Percentiles rank a stretch among this genome's conserved stretches.
These are phyloP conservation scores for Cherax destructor DNA, from an alignment of 1,140 invertebrate species.

Conservation along the genomic window DNA sequence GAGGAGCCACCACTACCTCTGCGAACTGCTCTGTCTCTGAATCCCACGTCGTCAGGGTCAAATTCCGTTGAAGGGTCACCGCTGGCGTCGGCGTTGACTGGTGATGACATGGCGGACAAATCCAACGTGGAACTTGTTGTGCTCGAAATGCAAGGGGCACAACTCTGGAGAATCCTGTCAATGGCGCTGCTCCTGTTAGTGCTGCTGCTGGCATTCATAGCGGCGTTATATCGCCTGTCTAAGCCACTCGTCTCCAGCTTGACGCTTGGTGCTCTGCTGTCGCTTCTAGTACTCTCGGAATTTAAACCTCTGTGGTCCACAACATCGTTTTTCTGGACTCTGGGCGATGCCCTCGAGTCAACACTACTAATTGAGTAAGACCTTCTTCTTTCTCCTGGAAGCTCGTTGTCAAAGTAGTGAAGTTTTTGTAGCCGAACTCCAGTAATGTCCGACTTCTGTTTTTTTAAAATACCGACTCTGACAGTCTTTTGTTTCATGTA, in stretches of 20 bases:
- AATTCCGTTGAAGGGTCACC: neutral
- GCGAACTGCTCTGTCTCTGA: neutral
- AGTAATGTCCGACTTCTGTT: slow-evolving; percentile 61
- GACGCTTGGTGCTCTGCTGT: neutral
- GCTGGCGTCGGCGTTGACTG: neutral
- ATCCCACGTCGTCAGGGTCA: neutral
- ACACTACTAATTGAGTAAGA: slow-evolving; percentile 51
- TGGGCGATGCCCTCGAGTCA: slow-evolving; percentile 21
- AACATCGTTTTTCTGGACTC: neutral
- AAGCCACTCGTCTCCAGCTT: slow-evolving; percentile 16
- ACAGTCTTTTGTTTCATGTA: slow-evolving; percentile 53
- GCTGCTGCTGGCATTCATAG: slow-evolving; percentile 49
- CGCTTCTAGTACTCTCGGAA: neutral
- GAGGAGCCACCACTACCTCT: no score
- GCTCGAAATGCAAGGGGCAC: slow-evolving; percentile 57
- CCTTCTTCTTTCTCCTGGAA: slow-evolving; percentile 44
- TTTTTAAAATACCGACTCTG: slow-evolving; percentile 56
- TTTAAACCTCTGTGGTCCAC: slow-evolving; percentile 1
- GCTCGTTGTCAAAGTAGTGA: slow-evolving; percentile 58
- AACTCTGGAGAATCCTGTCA: slow-evolving; percentile 55
- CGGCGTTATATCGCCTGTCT: slow-evolving; percentile 46
- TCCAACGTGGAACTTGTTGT: slow-evolving; percentile 49
- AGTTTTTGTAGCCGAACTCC: slow-evolving; percentile 59
- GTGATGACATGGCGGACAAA: neutral
- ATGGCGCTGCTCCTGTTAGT: slow-evolving; percentile 49